A percentile compares a stretch with the other conserved stretches of the same genome.
Evolutionary conservation across 2,113 vertebrate genomes (phyloP).

Genomic region (Arizona elegans): DNA sequence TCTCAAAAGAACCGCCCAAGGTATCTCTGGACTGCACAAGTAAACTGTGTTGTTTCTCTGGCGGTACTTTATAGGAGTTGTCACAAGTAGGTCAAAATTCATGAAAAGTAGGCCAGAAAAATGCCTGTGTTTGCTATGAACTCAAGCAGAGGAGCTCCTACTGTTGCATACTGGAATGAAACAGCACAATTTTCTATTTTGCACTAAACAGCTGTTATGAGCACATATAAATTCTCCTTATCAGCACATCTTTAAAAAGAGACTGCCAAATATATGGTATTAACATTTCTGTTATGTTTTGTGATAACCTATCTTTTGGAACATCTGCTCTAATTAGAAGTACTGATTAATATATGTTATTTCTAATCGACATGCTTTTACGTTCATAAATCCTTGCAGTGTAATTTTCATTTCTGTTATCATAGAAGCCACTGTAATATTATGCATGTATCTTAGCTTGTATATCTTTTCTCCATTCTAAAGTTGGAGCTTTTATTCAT

Average conservation of each 20-base stretch:
- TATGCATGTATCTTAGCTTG: not conserved
- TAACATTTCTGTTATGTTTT: not conserved
- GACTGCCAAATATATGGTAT: not conserved
- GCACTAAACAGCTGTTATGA: not conserved
- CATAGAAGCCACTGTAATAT: not conserved
- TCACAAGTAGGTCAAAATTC: slow-evolving; percentile 12
- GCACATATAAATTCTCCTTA: not conserved
- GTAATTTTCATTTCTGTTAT: not conserved
- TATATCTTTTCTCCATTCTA: not conserved
- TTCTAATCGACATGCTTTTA: not conserved
- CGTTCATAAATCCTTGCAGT: not conserved
- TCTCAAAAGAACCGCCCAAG: not conserved
- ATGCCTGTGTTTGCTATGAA: not conserved
- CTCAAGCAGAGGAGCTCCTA: not conserved
- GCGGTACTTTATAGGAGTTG: not conserved
- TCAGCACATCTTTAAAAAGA: not conserved
- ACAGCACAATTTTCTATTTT: not conserved
- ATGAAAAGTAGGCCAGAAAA: slow-evolving; percentile 15
- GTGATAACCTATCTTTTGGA: not conserved
- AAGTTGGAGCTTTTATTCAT: not conserved
- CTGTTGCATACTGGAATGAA: not conserved
- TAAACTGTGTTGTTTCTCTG: not conserved
- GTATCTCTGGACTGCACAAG: not conserved
- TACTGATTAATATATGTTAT: not conserved
- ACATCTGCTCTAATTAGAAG: not conserved